Evolutionary conservation across 1,140 invertebrate species (phyloP).

Genomic region (Branchinecta lynchi): DNA sequence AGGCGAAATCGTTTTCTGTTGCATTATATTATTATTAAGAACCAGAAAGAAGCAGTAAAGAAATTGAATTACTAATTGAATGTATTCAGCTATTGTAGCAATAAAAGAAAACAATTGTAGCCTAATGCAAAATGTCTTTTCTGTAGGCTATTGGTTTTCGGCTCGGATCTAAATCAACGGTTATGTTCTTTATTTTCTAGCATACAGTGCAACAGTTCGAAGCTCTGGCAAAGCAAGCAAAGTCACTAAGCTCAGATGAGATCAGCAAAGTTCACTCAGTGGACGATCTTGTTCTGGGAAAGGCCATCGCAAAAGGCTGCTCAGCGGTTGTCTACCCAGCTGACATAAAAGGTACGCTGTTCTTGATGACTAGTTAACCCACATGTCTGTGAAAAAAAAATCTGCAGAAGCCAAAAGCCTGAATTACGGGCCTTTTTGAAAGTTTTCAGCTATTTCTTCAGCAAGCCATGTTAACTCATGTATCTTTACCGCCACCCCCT

Average conservation of each 20-base stretch:
- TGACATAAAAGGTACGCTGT: conserved; percentile 31
- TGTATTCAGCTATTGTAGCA: too few species aligned
- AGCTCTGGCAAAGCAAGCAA: not conserved
- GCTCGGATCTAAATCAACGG: not conserved
- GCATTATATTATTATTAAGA: too few species aligned
- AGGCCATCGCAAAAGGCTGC: conserved; percentile 59
- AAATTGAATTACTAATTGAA: too few species aligned
- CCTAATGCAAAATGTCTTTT: too few species aligned
- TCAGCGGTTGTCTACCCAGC: conserved; percentile 65
- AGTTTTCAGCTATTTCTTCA: not conserved
- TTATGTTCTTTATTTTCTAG: not conserved
- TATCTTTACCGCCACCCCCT: too few species aligned
- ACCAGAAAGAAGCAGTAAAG: too few species aligned
- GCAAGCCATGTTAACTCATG: not conserved
- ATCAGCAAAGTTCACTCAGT: conserved; percentile 28
- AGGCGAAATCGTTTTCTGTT: too few species aligned
- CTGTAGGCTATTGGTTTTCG: too few species aligned
- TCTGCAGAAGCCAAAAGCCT: too few species aligned
- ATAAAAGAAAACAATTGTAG: too few species aligned
- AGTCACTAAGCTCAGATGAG: not conserved
- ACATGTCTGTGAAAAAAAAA: not conserved
- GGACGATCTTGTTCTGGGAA: conserved; percentile 47
- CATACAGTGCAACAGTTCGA: not conserved
- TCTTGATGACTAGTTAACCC: not conserved
- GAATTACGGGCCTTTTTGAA: not conserved